phyloP scores from a whole-genome alignment of 2,113 vertebrate genomes.

The Lasiurus cinereus region DNA sequence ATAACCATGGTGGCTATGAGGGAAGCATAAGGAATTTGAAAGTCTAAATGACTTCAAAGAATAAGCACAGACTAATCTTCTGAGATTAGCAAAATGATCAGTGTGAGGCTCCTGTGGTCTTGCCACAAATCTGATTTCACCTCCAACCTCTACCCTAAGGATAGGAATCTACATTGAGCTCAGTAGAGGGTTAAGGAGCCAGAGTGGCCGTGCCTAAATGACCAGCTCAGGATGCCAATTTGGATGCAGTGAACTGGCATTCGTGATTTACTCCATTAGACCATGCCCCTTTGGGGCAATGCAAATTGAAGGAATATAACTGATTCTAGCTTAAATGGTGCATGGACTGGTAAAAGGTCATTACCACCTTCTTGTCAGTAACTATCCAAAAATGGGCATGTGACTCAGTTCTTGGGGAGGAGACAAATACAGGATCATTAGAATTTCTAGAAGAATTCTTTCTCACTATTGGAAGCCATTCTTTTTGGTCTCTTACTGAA shows the following conservation, averaged over 20 bases:
- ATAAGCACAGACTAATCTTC: background rate
- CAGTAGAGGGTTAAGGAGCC: background rate
- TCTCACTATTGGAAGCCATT: background rate
- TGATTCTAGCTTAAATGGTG: background rate
- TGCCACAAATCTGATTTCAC: background rate
- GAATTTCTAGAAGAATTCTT: background rate
- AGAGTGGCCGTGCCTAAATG: background rate
- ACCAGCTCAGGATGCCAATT: background rate
- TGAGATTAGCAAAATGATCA: background rate
- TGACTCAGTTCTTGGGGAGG: background rate
- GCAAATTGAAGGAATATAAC: background rate
- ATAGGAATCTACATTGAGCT: background rate
- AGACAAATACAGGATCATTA: background rate
- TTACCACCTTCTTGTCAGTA: background rate
- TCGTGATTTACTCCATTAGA: background rate
- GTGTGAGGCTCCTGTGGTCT: background rate
- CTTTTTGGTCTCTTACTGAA: background rate
- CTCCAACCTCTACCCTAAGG: background rate
- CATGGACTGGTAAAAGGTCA: background rate
- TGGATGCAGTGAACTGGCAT: background rate
- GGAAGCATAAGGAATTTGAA: background rate
- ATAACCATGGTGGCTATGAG: background rate
- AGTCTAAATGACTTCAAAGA: background rate
- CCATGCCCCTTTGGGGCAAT: background rate
- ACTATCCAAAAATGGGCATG: background rate